phyloP scores from a whole-genome alignment of 2,113 vertebrate genomes.

The Erpornis zantholeuca region DNA sequence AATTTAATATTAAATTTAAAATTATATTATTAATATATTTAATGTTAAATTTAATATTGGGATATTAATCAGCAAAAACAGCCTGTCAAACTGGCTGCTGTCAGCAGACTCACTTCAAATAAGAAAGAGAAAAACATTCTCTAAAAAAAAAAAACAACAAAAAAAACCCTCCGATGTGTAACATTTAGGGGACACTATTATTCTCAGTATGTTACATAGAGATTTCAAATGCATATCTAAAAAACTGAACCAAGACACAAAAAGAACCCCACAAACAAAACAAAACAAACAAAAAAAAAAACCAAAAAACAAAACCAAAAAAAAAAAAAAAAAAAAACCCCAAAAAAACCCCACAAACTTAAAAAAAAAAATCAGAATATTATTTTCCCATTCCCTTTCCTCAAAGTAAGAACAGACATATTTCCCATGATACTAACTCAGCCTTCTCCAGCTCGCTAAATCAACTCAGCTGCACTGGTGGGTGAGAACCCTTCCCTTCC shows the following conservation, averaged over 20 bases:
- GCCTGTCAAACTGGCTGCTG: background rate
- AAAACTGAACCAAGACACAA: background rate
- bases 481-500: background rate
- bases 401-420: background rate
- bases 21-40: too few relatives aligned
- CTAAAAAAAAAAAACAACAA: background rate
- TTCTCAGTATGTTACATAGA: background rate
- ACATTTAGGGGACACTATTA: background rate
- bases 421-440: background rate
- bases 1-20: too few relatives aligned
- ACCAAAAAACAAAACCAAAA: background rate
- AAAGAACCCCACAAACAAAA: too few relatives aligned
- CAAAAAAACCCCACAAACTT: too few relatives aligned
- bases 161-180: background rate
- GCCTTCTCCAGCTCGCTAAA: background rate
- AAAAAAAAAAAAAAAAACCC: too few relatives aligned
- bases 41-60: background rate
- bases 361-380: rapidly evolving
- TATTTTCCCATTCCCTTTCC: background rate
- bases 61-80: background rate
- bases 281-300: background rate
- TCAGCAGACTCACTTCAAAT: background rate
- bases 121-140: background rate
- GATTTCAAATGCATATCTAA: background rate
- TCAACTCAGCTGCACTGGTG: background rate